phyloP scores from a whole-genome alignment of 2,797 vertebrate species.

The Rhyacichthys aspro region DNA sequence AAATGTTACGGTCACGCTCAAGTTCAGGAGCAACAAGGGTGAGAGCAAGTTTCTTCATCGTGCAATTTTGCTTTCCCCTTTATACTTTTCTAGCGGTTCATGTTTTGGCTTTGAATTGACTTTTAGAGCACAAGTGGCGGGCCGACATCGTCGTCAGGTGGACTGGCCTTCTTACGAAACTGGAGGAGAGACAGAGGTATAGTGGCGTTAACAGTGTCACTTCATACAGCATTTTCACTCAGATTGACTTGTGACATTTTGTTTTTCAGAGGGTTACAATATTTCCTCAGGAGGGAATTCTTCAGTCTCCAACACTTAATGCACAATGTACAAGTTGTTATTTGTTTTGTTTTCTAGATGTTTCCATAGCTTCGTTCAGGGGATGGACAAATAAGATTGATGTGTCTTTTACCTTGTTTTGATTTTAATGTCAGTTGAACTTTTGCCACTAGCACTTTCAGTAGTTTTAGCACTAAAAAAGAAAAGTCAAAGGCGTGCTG shows the following conservation, averaged over 20 bases:
- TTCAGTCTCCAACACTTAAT: constrained; percentile 22
- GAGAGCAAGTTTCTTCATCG: constrained; percentile 22
- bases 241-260: constrained; percentile 8
- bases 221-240: no score
- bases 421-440: no score
- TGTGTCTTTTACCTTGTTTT: no score
- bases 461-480: no score
- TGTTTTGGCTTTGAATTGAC: neutral
- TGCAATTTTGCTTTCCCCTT: no score
- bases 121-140: constrained; percentile 55
- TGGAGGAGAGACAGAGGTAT: constrained; percentile 48
- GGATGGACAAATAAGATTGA: no score
- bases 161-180: constrained; percentile 23
- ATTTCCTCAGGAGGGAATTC: constrained; percentile 15
- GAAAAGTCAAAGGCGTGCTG: no score
- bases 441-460: no score
- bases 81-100: neutral
- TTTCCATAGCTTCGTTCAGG: no score
- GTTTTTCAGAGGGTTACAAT: constrained; percentile 56
- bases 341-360: no score
- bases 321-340: no score
- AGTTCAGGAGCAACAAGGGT: constrained; percentile 47
- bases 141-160: constrained; percentile 48
- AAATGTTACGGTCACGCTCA: constrained; percentile 31
- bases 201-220: neutral